phyloP scores from a whole-genome alignment of 2,113 vertebrate species.

The Numida meleagris region DNA sequence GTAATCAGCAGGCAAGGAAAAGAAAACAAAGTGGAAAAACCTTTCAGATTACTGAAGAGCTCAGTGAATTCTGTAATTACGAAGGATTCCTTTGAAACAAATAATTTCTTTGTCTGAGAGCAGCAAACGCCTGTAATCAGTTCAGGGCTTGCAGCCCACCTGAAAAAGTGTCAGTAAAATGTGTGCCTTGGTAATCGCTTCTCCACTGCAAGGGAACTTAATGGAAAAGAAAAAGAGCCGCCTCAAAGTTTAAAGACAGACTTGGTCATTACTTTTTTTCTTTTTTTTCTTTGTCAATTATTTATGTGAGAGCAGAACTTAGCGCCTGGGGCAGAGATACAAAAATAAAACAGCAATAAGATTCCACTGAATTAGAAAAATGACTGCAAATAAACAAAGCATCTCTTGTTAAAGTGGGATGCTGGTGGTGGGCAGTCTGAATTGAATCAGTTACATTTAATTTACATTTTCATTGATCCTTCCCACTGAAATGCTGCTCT shows the following conservation, averaged over 20 bases:
- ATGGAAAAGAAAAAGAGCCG: constrained; percentile 12
- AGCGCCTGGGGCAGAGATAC: neutral
- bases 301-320: constrained; percentile 25
- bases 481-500: constrained; percentile 48
- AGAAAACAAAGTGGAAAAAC: neutral
- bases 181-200: constrained; percentile 31
- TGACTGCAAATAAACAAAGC: constrained; percentile 52
- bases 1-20: constrained; percentile 49
- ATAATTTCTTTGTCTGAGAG: neutral
- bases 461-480: constrained; percentile 61
- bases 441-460: constrained; percentile 50
- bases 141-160: constrained; percentile 45
- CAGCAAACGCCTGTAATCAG: neutral
- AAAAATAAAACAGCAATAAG: constrained; percentile 29
- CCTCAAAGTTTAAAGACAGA: neutral
- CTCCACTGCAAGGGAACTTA: constrained; percentile 24
- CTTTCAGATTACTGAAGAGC: neutral
- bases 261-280: neutral
- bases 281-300: neutral
- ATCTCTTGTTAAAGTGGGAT: constrained; percentile 34
- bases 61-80: neutral
- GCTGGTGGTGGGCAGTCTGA: constrained; percentile 28
- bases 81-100: constrained; percentile 45
- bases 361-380: neutral
- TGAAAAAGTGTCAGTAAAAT: constrained; percentile 61